phyloP scores from a whole-genome alignment of 1,140 invertebrate genomes.

The Euglossa dilemma region DNA sequence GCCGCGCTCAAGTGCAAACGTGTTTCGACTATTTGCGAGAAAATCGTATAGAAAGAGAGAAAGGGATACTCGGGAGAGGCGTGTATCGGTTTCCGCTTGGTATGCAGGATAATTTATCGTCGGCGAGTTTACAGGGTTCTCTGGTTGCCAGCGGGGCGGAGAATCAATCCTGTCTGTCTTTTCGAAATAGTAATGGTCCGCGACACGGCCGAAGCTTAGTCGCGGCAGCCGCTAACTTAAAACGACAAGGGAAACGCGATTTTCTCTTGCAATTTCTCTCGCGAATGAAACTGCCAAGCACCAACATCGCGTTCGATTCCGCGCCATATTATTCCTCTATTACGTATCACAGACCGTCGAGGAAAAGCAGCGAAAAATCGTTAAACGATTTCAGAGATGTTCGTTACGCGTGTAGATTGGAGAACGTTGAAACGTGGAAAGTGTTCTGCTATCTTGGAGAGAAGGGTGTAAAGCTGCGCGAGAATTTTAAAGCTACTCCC shows the following conservation, averaged over 20 bases:
- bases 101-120: slow-evolving; percentile 35
- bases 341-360: neutral
- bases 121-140: slow-evolving; percentile 16
- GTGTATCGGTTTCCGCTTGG: neutral
- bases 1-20: neutral
- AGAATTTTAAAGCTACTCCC: neutral
- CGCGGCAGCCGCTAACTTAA: slow-evolving; percentile 37
- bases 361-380: neutral
- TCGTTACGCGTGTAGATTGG: neutral
- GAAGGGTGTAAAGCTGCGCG: neutral
- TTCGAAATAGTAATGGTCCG: slow-evolving; percentile 53
- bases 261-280: neutral
- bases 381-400: neutral
- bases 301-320: no score
- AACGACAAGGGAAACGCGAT: slow-evolving; percentile 1
- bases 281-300: neutral
- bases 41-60: neutral
- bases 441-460: neutral
- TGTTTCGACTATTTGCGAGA: neutral
- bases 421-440: neutral
- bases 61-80: neutral
- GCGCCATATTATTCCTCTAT: no score
- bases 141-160: neutral
- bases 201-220: slow-evolving; percentile 56
- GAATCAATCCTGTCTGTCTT: slow-evolving; percentile 58